These are phyloP conservation scores for Clarias fuscus DNA, from an alignment of 2,797 vertebrate genomes.

Conservation along the genomic window DNA sequence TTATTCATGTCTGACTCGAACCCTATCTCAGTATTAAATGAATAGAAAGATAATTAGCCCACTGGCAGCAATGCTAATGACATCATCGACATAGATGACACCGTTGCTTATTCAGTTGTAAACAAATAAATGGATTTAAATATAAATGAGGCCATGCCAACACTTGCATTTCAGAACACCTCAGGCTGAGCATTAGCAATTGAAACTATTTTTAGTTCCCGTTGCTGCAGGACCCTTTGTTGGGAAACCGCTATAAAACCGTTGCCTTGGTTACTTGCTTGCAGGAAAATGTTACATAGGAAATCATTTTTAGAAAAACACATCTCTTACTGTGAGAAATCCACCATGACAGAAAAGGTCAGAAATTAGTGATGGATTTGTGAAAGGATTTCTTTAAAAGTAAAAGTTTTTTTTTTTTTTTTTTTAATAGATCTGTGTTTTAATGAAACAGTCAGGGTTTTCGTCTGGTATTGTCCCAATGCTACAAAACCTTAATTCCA, in stretches of 20 bases:
- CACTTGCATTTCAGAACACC: neutral
- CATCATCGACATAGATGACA: neutral
- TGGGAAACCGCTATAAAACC: constrained; percentile 13
- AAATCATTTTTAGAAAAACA: neutral
- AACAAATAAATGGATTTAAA: constrained; percentile 14
- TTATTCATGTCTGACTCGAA: neutral
- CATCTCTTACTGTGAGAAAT: neutral
- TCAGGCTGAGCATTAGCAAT: constrained; percentile 2
- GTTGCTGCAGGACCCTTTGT: constrained; percentile 1
- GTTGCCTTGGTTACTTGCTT: constrained; percentile 36
- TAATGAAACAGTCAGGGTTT: too few species aligned
- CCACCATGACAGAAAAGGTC: neutral
- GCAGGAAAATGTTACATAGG: constrained; percentile 8
- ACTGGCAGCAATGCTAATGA: neutral
- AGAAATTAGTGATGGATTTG: neutral
- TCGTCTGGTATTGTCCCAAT: neutral
- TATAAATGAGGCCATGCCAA: neutral
- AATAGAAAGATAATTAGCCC: neutral
- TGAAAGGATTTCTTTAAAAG: neutral
- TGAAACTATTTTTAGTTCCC: constrained; percentile 29
- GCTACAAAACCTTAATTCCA: neutral
- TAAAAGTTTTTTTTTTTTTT: too few species aligned
- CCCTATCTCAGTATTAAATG: neutral
- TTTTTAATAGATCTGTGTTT: neutral
- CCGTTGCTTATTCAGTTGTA: neutral